Base-by-base conservation (phyloP, 1,140 invertebrate genomes). In the Nebria ingens region DNA sequence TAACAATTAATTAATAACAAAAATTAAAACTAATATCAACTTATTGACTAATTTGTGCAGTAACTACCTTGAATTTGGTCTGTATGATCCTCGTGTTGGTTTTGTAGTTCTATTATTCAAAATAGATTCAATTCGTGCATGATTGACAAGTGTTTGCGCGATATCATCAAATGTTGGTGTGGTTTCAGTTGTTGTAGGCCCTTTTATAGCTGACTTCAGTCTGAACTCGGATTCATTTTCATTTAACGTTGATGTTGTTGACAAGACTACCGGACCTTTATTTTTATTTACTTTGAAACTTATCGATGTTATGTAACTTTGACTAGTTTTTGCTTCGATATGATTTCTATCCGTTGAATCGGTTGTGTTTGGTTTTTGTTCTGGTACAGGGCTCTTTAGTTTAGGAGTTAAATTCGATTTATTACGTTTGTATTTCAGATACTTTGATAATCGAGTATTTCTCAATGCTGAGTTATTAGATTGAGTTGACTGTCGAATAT, bases 291-390 rank as follows among this genome's bases (percentile, higher is more conserved):
- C 63, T 59, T 73, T 63, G 51, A 68, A 61, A 60, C 68, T 72
- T 1, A 71, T 68, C 0, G 69, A 72, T 17, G 71, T 73, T 19
- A 61, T 64, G 38, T 61, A 67, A 58, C 68, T 71, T 61, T 71
- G 68, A 56, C 65, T 67, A 13, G 72, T 72, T 9, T 59, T 54
- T 25, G 62, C 53, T n/a, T 56, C 53, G 52, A 51, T 34, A 52
- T 23, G 52, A 52, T 22, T 45, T 50, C n/a, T 38, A 19, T 21
- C 42, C 21, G 34, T 19, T 55, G 21, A 13, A 12, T n/a, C 20
- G 9, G 50, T 57, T 52, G 21, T 52, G 6, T 12, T 52, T 15
- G 17, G 51, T 21, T 12, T 22, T 15, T 52, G 21, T 52, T 23
- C 13, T 12, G 51, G 38, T 38, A n/a, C 13, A 9, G 4, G 4